phyloP scores from a whole-genome alignment of 2,888 invertebrate genomes.

The Reticulitermes lucifugus region DNA sequence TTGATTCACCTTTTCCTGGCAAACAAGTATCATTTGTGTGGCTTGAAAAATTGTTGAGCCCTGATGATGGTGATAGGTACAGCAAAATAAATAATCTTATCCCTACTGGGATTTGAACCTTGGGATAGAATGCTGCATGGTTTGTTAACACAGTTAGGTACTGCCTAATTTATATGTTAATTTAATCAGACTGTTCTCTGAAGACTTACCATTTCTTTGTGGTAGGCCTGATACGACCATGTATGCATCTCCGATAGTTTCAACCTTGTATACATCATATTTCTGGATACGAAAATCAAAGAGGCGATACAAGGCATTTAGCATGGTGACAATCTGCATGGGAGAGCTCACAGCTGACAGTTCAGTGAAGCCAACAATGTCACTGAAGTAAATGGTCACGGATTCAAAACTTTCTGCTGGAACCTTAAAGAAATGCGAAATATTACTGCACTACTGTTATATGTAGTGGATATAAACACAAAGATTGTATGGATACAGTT shows the following conservation, averaged over 20 bases:
- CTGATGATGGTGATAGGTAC: too few species aligned
- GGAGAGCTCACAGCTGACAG: conserved; percentile 74
- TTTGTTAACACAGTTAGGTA: too few species aligned
- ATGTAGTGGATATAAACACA: too few species aligned
- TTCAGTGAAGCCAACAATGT: conserved; percentile 76
- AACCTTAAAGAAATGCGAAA: conserved; percentile 60
- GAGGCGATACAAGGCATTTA: conserved; percentile 79
- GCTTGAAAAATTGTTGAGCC: too few species aligned
- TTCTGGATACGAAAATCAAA: conserved; percentile 78
- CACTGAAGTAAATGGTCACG: conserved; percentile 79
- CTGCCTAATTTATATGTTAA: too few species aligned
- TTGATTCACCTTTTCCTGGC: too few species aligned
- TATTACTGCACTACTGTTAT: background rate
- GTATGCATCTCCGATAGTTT: conserved; percentile 73
- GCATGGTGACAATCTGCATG: conserved; percentile 74
- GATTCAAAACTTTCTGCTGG: conserved; percentile 75
- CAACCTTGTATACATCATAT: conserved; percentile 81
- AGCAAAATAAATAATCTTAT: too few species aligned
- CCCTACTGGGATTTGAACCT: too few species aligned
- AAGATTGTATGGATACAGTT: too few species aligned
- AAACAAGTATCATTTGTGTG: too few species aligned
- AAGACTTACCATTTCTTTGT: conserved; percentile 66
- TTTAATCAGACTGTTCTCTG: too few species aligned
- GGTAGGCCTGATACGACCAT: conserved; percentile 73
- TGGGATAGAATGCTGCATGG: too few species aligned